Percentiles rank a stretch among this genome's conserved stretches.
Conservation (phyloP, 2,888 invertebrate genomes). For the Drosophila austrosaltans region DNA sequence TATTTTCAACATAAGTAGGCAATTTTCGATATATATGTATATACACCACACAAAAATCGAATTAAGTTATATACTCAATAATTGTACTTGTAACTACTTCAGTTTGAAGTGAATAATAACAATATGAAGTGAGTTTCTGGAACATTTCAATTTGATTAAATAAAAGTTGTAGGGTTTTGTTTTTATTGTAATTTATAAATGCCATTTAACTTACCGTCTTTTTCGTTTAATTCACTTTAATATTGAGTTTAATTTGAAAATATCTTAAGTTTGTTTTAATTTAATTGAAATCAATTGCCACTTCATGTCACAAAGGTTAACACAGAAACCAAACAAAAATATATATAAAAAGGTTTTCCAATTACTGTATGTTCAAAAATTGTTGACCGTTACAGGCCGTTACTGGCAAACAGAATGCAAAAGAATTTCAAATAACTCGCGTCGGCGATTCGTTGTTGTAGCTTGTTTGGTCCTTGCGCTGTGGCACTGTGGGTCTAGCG, state of each 20-base stretch:
- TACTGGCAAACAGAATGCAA: background rate
- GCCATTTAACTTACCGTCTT: background rate
- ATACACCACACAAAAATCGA: too few species aligned
- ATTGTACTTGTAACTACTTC: too few species aligned
- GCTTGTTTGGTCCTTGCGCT: slow-evolving; percentile 33
- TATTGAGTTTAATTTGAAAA: background rate
- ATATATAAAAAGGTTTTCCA: background rate
- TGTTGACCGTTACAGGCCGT: slow-evolving; percentile 9
- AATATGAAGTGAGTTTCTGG: too few species aligned
- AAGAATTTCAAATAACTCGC: background rate
- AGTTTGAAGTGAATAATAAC: too few species aligned
- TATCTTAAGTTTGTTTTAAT: background rate
- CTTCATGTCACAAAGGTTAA: slow-evolving; percentile 1
- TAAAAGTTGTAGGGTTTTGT: too few species aligned
- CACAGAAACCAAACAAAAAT: slow-evolving; percentile 2
- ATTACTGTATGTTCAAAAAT: background rate
- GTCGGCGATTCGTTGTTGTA: slow-evolving; percentile 21
- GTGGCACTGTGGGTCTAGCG: slow-evolving; percentile 58
- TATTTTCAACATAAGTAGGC: too few species aligned
- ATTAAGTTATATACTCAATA: too few species aligned
- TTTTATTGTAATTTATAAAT: too few species aligned
- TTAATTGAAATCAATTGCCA: background rate
- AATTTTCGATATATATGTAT: too few species aligned
- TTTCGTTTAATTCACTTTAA: background rate
- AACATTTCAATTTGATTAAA: too few species aligned